phyloP scores from a whole-genome alignment of 2,113 vertebrate species.

The Neoarius graeffei region DNA sequence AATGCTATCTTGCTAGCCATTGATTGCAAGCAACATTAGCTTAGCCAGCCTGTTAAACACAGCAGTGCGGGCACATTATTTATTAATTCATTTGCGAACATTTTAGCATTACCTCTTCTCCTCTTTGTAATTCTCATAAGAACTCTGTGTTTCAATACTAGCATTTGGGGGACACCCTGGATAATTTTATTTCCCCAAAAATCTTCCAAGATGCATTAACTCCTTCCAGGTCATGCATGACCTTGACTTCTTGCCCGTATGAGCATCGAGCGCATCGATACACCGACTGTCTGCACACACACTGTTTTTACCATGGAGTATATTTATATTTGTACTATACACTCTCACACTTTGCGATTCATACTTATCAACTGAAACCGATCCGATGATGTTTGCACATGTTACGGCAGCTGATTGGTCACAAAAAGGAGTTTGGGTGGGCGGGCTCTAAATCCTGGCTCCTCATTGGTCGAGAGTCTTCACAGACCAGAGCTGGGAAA shows the following conservation, averaged over 20 bases:
- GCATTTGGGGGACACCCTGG: not conserved
- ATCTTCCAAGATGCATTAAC: slow-evolving; percentile 33
- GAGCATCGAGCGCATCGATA: not conserved
- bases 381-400: slow-evolving; percentile 90
- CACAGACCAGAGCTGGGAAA: slow-evolving; percentile 8
- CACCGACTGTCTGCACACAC: not conserved
- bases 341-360: slow-evolving; percentile 46
- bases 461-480: slow-evolving; percentile 39
- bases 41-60: not conserved
- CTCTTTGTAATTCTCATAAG: not conserved
- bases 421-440: slow-evolving; percentile 10
- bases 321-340: slow-evolving; percentile 70
- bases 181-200: not conserved
- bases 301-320: slow-evolving; percentile 60
- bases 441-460: slow-evolving; percentile 30
- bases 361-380: slow-evolving; percentile 66
- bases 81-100: not conserved
- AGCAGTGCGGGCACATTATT: not conserved
- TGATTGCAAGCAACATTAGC: not conserved
- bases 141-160: not conserved
- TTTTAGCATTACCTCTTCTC: not conserved
- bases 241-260: slow-evolving; percentile 1
- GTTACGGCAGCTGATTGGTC: slow-evolving; percentile 87
- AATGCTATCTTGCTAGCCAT: not conserved
- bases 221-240: slow-evolving; percentile 37